Base-by-base conservation (phyloP, 92 coral and sea anemone genomes). In the Metridium senile region DNA sequence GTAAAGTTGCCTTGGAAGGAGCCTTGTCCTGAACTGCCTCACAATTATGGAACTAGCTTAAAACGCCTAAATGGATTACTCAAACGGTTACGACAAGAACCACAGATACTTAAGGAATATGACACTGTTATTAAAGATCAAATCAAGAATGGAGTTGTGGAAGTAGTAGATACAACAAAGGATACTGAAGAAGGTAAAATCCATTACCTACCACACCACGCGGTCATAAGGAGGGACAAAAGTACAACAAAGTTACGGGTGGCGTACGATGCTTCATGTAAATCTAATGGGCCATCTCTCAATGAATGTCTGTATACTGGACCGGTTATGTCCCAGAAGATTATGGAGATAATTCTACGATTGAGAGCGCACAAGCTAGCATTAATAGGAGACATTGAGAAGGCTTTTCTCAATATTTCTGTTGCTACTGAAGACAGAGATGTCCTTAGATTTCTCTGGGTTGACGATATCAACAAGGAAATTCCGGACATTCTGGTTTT, bases 171-270 rank as follows among this genome's bases (percentile, higher is more conserved):
- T 11, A 46, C 71, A 27, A 45, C 82, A 58, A 62, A 32, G 0
- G 18, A 22, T 16, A 29, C 66, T 26, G 75, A 75, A 20, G 63
- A 53, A 22, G 87, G 76, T 11, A 80, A 73, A 47, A 89, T 88
- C 7, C 97, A 88, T 54, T 88, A 88, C 58, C 66, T 92, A 30
- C 92, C 93, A 21, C 93, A 92, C 33, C 89, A 72, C 10, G 85
- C 84, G 28, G 89, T 92, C 13, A 71, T 91, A 7, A 68, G 91
- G 56, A 62, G 73, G 32, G 89, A 88, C 77, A 85, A 80, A 69
- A 53, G 59, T 58, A 92, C 88, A 9, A 89, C 88, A 26, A 90
- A 84, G 65, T 28, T 87, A 0, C 79, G 87, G 22, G 68, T 86
- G 39, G 92, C 87, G 25, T 91, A 79, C 62, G 92, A 91, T 67